These are phyloP conservation scores for Oxyruncus cristatus DNA, from an alignment of 2,113 vertebrate species.

Conservation along the genomic window DNA sequence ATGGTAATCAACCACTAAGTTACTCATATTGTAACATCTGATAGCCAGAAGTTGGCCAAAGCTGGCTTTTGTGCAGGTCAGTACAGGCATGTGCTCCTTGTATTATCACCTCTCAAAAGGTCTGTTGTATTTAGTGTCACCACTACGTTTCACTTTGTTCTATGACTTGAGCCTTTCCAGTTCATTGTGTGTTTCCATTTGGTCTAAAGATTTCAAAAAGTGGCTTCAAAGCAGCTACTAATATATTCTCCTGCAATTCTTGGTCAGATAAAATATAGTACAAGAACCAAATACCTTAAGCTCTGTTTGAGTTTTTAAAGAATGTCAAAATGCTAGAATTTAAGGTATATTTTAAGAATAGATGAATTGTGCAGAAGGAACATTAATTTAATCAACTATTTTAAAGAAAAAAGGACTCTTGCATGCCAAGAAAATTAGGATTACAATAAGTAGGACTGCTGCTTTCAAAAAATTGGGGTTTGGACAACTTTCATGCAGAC, in stretches of 20 bases:
- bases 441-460: not conserved
- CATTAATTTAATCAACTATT: not conserved
- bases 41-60: not conserved
- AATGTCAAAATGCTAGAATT: not conserved
- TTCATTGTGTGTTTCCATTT: not conserved
- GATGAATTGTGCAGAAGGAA: not conserved
- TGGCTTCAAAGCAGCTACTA: not conserved
- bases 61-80: not conserved
- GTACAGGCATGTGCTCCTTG: accelerated
- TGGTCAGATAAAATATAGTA: not conserved
- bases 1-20: not conserved
- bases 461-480: not conserved
- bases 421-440: not conserved
- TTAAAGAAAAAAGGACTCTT: not conserved
- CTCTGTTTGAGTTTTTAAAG: not conserved
- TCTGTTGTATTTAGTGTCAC: not conserved
- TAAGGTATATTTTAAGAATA: not conserved
- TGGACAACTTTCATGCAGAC: not conserved
- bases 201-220: not conserved
- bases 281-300: not conserved
- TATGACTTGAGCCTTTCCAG: accelerated
- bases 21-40: not conserved
- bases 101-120: not conserved
- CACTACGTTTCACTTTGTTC: accelerated
- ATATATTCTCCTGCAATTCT: not conserved